A percentile compares a stretch with the other conserved stretches of the same genome.
phyloP scores from a whole-genome alignment of 1,140 invertebrate species.

The Hyposmocoma kahamanoa region DNA sequence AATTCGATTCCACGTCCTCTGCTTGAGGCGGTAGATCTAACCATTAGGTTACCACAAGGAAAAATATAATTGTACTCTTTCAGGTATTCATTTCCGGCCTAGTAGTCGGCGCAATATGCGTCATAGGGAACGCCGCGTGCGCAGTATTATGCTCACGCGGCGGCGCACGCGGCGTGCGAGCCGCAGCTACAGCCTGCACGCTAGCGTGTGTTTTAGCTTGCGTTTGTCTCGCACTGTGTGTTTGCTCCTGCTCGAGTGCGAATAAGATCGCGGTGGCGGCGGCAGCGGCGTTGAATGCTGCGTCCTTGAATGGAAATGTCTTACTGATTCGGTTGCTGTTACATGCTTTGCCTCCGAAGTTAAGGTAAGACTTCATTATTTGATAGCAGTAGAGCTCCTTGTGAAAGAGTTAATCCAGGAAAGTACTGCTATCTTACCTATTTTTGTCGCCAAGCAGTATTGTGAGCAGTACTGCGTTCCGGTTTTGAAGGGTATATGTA shows the following conservation, averaged over 20 bases:
- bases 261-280: conserved; percentile 42
- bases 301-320: conserved; percentile 57
- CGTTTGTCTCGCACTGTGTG: conserved; percentile 35
- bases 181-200: conserved; percentile 39
- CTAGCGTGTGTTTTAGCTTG: conserved; percentile 40
- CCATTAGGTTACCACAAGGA: too few relatives aligned
- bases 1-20: too few relatives aligned
- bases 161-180: conserved; percentile 35
- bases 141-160: conserved; percentile 35
- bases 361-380: conserved; percentile 32
- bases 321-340: conserved; percentile 47
- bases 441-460: too few relatives aligned
- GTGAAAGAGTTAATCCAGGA: background rate
- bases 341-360: conserved; percentile 50
- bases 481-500: too few relatives aligned
- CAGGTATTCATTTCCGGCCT: conserved; percentile 56
- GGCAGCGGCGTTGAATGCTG: conserved; percentile 48
- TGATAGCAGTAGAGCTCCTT: too few relatives aligned
- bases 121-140: conserved; percentile 51
- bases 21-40: too few relatives aligned
- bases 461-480: too few relatives aligned
- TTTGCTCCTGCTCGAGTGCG: conserved; percentile 33
- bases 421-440: too few relatives aligned
- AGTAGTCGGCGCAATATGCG: conserved; percentile 52
- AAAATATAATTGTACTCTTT: too few relatives aligned